A percentile compares a stretch with the other conserved stretches of the same genome.
Evolutionary conservation across 2,113 vertebrate genomes (phyloP).

Genomic region (Passer montanus): DNA sequence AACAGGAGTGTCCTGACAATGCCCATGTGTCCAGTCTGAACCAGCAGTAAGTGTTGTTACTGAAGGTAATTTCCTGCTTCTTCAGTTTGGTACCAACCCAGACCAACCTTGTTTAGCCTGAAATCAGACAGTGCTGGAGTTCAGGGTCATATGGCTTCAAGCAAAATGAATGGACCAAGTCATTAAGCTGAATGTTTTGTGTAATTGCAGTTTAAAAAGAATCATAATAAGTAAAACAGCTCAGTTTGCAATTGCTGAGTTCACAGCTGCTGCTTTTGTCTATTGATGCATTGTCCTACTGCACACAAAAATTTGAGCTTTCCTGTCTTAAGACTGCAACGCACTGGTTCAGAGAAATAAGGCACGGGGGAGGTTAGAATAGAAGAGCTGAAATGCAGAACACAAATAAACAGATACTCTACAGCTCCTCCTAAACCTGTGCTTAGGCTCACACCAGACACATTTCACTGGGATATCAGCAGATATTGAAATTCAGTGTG

Average conservation of each 20-base stretch:
- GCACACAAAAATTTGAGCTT: neutral
- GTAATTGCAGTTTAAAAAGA: neutral
- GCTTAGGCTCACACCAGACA: neutral
- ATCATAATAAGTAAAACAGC: neutral
- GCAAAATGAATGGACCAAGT: neutral
- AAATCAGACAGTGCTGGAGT: neutral
- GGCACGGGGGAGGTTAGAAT: neutral
- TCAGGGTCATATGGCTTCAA: neutral
- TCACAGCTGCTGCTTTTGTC: slow-evolving; percentile 7
- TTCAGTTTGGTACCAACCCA: neutral
- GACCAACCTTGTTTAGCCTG: neutral
- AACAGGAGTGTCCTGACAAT: neutral
- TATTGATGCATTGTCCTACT: neutral
- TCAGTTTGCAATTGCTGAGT: neutral
- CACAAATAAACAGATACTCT: neutral
- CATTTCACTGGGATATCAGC: neutral
- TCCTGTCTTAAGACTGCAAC: neutral
- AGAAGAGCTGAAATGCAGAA: neutral
- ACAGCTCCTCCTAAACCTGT: neutral
- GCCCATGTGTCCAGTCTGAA: neutral
- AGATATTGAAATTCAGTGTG: neutral
- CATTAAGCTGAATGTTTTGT: neutral
- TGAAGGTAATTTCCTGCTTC: slow-evolving; percentile 32
- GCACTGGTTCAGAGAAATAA: neutral
- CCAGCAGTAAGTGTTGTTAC: neutral